phyloP scores from a whole-genome alignment of 2,888 invertebrate species.

The Agrochola circellaris region DNA sequence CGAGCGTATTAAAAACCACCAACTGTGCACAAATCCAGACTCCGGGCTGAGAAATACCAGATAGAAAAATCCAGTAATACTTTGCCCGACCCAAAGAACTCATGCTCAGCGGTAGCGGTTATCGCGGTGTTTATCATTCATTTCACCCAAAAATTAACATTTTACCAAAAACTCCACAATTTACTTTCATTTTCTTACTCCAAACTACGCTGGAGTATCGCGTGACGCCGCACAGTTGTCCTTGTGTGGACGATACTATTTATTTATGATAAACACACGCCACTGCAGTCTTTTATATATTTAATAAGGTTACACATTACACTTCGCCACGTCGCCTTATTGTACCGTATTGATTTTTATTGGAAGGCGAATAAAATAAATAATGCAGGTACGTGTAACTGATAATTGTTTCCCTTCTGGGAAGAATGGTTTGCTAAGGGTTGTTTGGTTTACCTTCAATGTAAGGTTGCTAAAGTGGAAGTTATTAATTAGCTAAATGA shows the following conservation, averaged over 20 bases:
- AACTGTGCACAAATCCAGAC: not conserved
- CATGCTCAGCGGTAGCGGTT: not conserved
- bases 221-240: conserved; percentile 45
- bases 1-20: not conserved
- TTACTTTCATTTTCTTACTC: conserved; percentile 22
- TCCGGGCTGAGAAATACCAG: not conserved
- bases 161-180: not conserved
- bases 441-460: not conserved
- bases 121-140: not conserved
- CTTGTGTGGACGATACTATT: conserved; percentile 52
- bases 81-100: not conserved
- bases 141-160: not conserved
- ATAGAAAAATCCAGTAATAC: not conserved
- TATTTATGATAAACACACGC: conserved; percentile 62
- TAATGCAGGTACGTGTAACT: conserved; percentile 7
- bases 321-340: conserved; percentile 28
- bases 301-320: conserved; percentile 57
- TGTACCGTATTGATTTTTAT: conserved; percentile 47
- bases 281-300: conserved; percentile 62
- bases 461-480: not conserved
- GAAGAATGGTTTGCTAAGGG: not conserved
- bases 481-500: not conserved
- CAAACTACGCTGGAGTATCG: conserved; percentile 20
- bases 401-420: not conserved
- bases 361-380: conserved; percentile 20